phyloP scores from a whole-genome alignment of 2,797 vertebrate species.

The Myripristis jacobus region DNA sequence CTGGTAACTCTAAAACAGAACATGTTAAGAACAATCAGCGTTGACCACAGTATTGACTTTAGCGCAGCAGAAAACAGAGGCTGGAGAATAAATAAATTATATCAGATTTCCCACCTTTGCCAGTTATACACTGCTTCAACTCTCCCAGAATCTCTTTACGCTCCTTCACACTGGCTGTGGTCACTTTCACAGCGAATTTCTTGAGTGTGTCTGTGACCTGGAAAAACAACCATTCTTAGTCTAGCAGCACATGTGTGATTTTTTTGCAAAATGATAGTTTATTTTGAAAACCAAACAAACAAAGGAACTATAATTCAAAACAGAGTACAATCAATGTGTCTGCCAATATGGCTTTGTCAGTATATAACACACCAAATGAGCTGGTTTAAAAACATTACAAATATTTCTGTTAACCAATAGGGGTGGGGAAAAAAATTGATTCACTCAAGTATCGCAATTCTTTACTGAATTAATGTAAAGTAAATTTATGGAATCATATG shows the following conservation, averaged over 20 bases:
- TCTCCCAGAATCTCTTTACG: conserved; percentile 91
- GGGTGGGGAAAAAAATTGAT: no score
- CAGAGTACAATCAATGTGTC: background rate
- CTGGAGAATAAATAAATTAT: background rate
- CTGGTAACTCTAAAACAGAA: conserved; percentile 88
- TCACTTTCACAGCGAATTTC: conserved; percentile 95
- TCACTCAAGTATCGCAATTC: no score
- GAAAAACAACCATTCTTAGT: background rate
- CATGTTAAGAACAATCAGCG: background rate
- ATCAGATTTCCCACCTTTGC: conserved; percentile 86
- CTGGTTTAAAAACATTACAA: no score
- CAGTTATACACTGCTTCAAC: conserved; percentile 88
- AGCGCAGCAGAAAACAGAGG: background rate
- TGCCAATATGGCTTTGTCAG: background rate
- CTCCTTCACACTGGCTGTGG: conserved; percentile 94
- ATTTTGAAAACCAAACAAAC: no score
- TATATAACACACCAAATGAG: no score
- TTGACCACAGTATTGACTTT: background rate
- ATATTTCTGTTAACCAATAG: no score
- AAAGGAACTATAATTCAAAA: background rate
- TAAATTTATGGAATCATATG: no score
- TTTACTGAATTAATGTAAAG: no score
- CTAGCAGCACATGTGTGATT: background rate
- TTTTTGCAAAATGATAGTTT: background rate
- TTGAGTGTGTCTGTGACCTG: conserved; percentile 96